phyloP scores from a whole-genome alignment of 2,888 invertebrate species.

The Mellilla xanthometata region DNA sequence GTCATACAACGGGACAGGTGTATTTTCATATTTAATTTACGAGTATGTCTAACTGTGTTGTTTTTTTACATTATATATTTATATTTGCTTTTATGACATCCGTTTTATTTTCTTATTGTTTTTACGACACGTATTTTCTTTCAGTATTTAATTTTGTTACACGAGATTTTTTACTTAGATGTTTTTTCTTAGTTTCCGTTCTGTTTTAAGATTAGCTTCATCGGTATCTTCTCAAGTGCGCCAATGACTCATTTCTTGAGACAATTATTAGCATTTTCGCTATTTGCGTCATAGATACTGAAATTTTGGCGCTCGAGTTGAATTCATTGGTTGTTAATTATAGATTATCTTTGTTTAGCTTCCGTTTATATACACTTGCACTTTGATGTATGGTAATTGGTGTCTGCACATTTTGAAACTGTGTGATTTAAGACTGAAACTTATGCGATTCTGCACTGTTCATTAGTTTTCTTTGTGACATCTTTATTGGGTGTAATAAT shows the following conservation, averaged over 20 bases:
- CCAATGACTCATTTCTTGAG: slow-evolving; percentile 15
- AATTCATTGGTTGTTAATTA: slow-evolving; percentile 51
- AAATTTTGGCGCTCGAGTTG: slow-evolving; percentile 49
- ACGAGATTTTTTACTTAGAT: background rate
- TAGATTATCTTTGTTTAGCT: slow-evolving; percentile 58
- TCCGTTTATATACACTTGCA: slow-evolving; percentile 48
- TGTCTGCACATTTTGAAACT: slow-evolving; percentile 42
- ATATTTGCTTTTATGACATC: slow-evolving; percentile 21
- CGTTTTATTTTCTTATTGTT: slow-evolving; percentile 17
- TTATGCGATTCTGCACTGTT: slow-evolving; percentile 20
- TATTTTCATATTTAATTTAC: slow-evolving; percentile 24
- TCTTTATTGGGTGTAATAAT: slow-evolving; percentile 35
- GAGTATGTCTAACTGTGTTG: slow-evolving; percentile 4
- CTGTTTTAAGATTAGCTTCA: slow-evolving; percentile 5
- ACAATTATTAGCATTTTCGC: slow-evolving; percentile 25
- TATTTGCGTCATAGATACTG: slow-evolving; percentile 52
- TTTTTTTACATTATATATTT: slow-evolving; percentile 17
- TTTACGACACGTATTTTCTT: slow-evolving; percentile 21
- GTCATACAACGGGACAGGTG: slow-evolving; percentile 43
- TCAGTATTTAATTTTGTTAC: slow-evolving; percentile 8
- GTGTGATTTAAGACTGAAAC: slow-evolving; percentile 32
- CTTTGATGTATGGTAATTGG: slow-evolving; percentile 46
- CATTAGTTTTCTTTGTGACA: slow-evolving; percentile 54
- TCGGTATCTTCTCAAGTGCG: slow-evolving; percentile 7
- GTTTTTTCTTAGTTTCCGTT: background rate